Evolutionary conservation across 2,888 invertebrate genomes (phyloP).

Genomic region (Penaeus monodon): DNA sequence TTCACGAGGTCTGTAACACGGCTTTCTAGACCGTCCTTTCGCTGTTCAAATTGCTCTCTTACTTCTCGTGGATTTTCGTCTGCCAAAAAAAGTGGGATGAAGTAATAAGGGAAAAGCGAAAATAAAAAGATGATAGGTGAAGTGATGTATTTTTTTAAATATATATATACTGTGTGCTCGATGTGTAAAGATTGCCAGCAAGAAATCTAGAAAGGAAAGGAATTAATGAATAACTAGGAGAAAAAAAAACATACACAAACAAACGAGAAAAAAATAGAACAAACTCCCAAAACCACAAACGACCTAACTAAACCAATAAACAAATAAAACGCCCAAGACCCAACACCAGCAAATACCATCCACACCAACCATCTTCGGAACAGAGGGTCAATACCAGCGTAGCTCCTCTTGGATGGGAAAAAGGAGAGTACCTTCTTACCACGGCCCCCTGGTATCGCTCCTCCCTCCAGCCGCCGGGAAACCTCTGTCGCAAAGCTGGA

Average conservation of each 20-base stretch:
- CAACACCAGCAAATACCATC: no score
- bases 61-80: conserved; percentile 29
- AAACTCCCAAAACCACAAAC: no score
- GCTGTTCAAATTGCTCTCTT: conserved; percentile 39
- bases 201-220: no score
- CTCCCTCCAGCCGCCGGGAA: conserved; percentile 48
- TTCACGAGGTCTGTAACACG: conserved; percentile 11
- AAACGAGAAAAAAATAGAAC: no score
- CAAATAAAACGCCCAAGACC: no score
- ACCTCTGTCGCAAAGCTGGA: conserved; percentile 31
- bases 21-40: conserved; percentile 23
- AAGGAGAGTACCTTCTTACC: conserved; percentile 40
- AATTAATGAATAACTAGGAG: no score
- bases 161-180: no score
- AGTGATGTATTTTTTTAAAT: no score
- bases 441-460: conserved; percentile 29
- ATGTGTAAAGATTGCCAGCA: no score
- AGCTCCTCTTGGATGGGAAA: conserved; percentile 38
- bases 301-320: no score
- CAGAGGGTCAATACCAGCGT: conserved; percentile 33
- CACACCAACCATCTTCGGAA: neutral
- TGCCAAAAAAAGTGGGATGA: neutral
- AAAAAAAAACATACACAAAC: no score
- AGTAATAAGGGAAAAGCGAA: neutral
- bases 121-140: no score